Evolutionary conservation across 2,113 vertebrate genomes (phyloP), one percentile per base, ranked within the genome.

Genomic region (Lipotes vexillifer): DNA sequence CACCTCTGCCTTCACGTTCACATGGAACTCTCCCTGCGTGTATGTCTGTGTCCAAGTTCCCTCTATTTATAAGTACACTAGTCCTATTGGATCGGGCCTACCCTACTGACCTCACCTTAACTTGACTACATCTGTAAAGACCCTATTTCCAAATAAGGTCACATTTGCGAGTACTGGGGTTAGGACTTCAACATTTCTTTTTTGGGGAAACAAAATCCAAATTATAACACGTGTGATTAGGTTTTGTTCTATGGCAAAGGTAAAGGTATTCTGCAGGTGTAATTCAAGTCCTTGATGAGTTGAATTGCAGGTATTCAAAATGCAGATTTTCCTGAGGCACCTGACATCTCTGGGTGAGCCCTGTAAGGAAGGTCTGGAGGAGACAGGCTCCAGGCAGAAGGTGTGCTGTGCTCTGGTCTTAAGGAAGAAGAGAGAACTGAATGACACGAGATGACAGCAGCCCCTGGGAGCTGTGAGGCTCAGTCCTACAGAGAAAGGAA

Each of bases 371-470:
- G 25, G 3, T 38, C 7, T 8, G 31, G 9, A 38, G 36, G 6
- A 6, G 1, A 27, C 33, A 6, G 4, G 9, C 20, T 38, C 9
- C 6, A 8, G 5, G 13, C 4, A 55, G 36, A 46, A 31, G 13
- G 1, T 9, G 1, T 57, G 75, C 27, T 27, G 8, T 36, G 13
- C 29, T 44, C 23, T 36, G 6, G 6, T 14, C 65, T 71, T n/a
- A 61, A 41, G 18, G 55, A 46, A 52, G 52, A n/a, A 7, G 2
- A 11, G 52, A n/a, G 18, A 9, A 8, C 31, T 8, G 13, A 36
- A 6, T 3, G 4, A 4, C n/a, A 59, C 21, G 21, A 29, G 33
- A 33, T 1, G 1, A 21, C 5, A 12, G 55, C 2, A 5, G 15
- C 29, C 18, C 17, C 15, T 18, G 18, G 3, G 12, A 29, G 23